Evolutionary conservation across 1,140 invertebrate species (phyloP).

Genomic region (Drosophila sproati): DNA sequence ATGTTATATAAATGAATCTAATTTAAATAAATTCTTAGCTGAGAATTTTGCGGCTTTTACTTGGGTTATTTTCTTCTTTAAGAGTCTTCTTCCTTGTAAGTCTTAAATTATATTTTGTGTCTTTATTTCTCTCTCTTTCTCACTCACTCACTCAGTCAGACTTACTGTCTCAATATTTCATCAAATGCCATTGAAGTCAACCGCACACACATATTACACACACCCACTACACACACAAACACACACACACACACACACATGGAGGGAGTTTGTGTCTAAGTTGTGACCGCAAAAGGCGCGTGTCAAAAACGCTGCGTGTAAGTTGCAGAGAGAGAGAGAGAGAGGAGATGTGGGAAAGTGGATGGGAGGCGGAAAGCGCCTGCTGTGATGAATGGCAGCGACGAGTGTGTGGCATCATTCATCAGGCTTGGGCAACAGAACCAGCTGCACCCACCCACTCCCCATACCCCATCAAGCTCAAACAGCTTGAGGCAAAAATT

Average conservation of each 20-base stretch:
- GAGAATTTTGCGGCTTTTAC: no score
- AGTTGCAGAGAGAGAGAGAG: constrained; percentile 5
- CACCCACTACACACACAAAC: constrained; percentile 15
- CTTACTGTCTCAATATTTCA: constrained; percentile 53
- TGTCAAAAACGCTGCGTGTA: constrained; percentile 31
- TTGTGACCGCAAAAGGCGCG: constrained; percentile 69
- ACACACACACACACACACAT: constrained; percentile 29
- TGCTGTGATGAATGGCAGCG: constrained; percentile 74
- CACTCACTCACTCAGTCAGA: background rate
- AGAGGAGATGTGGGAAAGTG: background rate
- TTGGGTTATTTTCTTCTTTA: no score
- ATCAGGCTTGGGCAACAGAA: constrained; percentile 50
- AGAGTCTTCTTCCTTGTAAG: background rate
- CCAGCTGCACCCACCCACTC: background rate
- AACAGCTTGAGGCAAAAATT: constrained; percentile 50
- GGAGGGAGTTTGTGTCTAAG: constrained; percentile 28
- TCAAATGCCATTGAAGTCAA: constrained; percentile 62
- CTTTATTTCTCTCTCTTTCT: background rate
- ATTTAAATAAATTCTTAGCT: no score
- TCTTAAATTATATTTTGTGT: constrained; percentile 3
- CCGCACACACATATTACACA: constrained; percentile 29
- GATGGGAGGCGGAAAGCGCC: background rate
- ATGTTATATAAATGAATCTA: no score
- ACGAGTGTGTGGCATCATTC: constrained; percentile 75
- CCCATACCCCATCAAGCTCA: background rate